A percentile compares a stretch with the other conserved stretches of the same genome.
phyloP scores from a whole-genome alignment of 2,888 invertebrate species.

The Zele albiditarsus region DNA sequence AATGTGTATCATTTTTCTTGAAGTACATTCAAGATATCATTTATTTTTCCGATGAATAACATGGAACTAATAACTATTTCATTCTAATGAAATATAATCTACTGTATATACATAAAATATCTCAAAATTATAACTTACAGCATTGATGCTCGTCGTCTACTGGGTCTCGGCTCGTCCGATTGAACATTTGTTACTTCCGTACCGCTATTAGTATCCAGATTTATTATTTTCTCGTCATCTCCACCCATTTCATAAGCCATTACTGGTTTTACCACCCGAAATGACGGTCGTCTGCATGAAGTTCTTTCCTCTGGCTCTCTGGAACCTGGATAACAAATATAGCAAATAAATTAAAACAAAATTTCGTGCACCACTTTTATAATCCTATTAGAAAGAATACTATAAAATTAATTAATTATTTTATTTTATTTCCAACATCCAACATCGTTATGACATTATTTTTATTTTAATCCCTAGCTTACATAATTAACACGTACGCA shows the following conservation, averaged over 20 bases:
- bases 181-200: conserved; percentile 75
- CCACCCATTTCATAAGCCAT: conserved; percentile 65
- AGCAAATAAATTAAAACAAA: conserved; percentile 13
- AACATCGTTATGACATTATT: not conserved
- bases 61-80: no score
- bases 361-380: not conserved
- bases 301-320: conserved; percentile 63
- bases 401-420: not conserved
- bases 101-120: not conserved
- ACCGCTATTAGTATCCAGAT: conserved; percentile 76
- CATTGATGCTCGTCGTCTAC: conserved; percentile 86
- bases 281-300: conserved; percentile 69
- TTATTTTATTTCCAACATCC: not conserved
- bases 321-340: conserved; percentile 43
- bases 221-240: conserved; percentile 69
- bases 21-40: not conserved
- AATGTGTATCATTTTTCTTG: not conserved
- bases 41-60: no score
- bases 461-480: not conserved
- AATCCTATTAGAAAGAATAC: not conserved
- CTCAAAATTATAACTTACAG: conserved; percentile 78
- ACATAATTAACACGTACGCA: not conserved
- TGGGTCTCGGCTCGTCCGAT: conserved; percentile 82
- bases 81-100: not conserved
- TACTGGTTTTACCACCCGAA: conserved; percentile 66